phyloP scores from a whole-genome alignment of 2,888 invertebrate genomes.

The Aromia moschata region DNA sequence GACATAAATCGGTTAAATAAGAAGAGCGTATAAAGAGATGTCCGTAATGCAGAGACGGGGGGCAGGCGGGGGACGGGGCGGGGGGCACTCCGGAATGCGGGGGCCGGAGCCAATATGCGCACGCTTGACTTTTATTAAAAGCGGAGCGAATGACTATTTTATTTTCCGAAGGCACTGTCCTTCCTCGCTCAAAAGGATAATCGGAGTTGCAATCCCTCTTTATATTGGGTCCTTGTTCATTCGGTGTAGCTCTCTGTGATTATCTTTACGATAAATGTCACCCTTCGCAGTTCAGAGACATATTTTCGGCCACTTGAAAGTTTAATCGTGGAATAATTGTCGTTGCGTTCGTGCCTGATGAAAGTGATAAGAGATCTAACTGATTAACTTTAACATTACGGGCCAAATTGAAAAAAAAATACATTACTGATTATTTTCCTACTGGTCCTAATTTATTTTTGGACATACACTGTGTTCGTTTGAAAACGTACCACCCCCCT shows the following conservation, averaged over 20 bases:
- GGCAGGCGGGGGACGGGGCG: slow-evolving; percentile 17
- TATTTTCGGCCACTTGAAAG: not conserved
- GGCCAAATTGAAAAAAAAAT: too few relatives aligned
- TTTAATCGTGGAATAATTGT: too few relatives aligned
- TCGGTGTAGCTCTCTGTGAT: slow-evolving; percentile 41
- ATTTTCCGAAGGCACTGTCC: slow-evolving; percentile 48
- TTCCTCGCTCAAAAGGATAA: slow-evolving; percentile 16
- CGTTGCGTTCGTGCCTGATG: too few relatives aligned
- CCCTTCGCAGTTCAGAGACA: not conserved
- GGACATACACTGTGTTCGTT: too few relatives aligned
- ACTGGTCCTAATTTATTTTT: too few relatives aligned
- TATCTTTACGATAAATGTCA: slow-evolving; percentile 44
- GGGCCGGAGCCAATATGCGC: slow-evolving; percentile 56
- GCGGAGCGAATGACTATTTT: slow-evolving; percentile 60
- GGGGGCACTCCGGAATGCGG: slow-evolving; percentile 44
- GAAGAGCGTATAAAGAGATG: slow-evolving; percentile 36
- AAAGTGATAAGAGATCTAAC: not conserved
- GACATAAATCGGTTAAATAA: slow-evolving; percentile 41
- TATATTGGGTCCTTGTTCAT: slow-evolving; percentile 51
- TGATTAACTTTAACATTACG: not conserved
- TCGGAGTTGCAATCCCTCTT: slow-evolving; percentile 26
- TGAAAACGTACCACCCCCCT: not conserved
- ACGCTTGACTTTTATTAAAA: slow-evolving; percentile 62
- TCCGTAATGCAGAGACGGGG: slow-evolving; percentile 33
- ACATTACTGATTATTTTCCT: too few relatives aligned